phyloP scores from a whole-genome alignment of 2,113 vertebrate genomes.

The Brienomyrus brachyistius region DNA sequence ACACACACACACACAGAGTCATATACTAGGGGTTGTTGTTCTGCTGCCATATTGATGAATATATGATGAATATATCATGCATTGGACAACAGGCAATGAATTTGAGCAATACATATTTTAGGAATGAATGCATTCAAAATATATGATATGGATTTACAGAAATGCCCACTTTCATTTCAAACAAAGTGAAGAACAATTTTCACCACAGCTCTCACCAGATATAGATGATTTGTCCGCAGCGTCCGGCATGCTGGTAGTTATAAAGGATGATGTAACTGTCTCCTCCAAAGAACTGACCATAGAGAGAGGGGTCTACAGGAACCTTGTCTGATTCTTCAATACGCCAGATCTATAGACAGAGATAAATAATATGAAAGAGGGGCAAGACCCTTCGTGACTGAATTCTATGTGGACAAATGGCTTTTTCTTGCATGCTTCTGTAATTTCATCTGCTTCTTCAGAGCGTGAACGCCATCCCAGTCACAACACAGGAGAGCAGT shows the following conservation, averaged over 20 bases:
- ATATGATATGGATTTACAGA: not conserved
- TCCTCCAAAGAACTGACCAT: constrained; percentile 81
- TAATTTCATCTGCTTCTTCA: constrained; percentile 9
- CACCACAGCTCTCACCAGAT: constrained; percentile 67
- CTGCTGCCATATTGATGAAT: not conserved
- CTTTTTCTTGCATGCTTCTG: not conserved
- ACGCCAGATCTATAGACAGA: constrained; percentile 73
- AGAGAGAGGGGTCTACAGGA: constrained; percentile 45
- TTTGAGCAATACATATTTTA: not conserved
- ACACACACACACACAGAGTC: not conserved
- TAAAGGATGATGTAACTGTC: constrained; percentile 86
- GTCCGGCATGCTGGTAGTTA: constrained; percentile 56
- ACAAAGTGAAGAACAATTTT: not conserved
- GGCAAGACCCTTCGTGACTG: not conserved
- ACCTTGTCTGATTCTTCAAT: constrained; percentile 76
- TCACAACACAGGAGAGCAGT: not conserved
- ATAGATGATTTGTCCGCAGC: constrained; percentile 77
- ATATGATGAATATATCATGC: not conserved
- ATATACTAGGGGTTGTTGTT: not conserved
- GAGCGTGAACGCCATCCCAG: not conserved
- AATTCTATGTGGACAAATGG: not conserved
- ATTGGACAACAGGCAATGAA: not conserved
- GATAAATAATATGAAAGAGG: not conserved
- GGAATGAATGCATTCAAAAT: not conserved
- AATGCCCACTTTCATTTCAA: not conserved